Conservation (phyloP, 2,797 vertebrate species). For the Pseudomugil tenellus region DNA sequence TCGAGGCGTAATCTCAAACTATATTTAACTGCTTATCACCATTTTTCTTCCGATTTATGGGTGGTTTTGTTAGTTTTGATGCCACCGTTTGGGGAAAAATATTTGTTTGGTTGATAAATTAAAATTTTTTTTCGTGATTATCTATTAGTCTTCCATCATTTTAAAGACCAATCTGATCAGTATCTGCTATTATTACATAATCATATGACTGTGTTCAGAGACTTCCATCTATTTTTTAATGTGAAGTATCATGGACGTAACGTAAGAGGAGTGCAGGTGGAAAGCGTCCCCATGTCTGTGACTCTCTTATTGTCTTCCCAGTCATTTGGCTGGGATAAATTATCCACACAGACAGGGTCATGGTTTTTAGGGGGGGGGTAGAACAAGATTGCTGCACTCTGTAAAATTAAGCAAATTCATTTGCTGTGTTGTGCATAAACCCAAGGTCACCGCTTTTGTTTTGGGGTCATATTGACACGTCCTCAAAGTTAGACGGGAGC, state of each 20-base stretch:
- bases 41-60: not conserved
- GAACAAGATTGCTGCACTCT: conserved; percentile 1
- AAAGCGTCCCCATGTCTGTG: not conserved
- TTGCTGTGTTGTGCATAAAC: not conserved
- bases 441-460: conserved; percentile 7
- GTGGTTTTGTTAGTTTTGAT: not conserved
- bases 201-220: too few species aligned
- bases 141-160: too few species aligned
- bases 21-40: not conserved
- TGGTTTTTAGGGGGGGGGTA: conserved; percentile 7
- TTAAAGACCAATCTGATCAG: too few species aligned
- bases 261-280: not conserved
- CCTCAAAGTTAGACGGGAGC: not conserved
- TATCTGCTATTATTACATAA: too few species aligned
- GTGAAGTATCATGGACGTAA: too few species aligned
- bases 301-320: not conserved
- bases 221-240: too few species aligned
- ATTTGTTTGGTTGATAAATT: not conserved
- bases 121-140: not conserved
- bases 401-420: conserved; percentile 28
- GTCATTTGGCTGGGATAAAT: conserved; percentile 9
- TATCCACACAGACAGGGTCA: conserved; percentile 11
- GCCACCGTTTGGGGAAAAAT: not conserved
- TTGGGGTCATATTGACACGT: not conserved
- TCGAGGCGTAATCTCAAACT: not conserved